These are phyloP conservation scores for Nowickia ferox DNA, from an alignment of 2,888 invertebrate species.

Conservation along the genomic window DNA sequence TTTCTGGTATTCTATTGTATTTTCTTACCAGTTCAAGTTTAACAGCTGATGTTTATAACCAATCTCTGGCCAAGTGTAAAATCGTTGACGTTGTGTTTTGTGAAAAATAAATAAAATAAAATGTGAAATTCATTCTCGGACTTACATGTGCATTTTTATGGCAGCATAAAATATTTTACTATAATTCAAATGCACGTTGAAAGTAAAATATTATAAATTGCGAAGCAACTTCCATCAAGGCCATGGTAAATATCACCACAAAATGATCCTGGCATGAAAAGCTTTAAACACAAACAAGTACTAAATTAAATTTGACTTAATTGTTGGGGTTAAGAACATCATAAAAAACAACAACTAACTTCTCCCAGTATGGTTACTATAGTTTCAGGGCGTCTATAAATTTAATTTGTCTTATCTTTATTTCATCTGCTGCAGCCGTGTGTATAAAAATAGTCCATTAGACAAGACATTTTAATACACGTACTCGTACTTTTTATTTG, in stretches of 20 bases:
- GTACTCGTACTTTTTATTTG: not conserved
- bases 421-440: not conserved
- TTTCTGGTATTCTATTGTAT: no score
- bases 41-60: no score
- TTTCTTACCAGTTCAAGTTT: no score
- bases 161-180: no score
- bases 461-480: not conserved
- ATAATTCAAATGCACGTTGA: no score
- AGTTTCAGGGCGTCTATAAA: constrained; percentile 6
- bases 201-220: no score
- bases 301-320: not conserved
- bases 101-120: no score
- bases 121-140: no score
- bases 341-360: not conserved
- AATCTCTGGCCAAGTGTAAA: no score
- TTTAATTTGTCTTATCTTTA: constrained; percentile 17
- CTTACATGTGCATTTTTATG: no score
- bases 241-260: not conserved
- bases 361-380: not conserved
- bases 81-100: no score
- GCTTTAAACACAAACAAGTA: not conserved
- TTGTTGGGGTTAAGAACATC: not conserved
- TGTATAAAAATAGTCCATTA: constrained; percentile 6
- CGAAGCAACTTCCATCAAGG: no score
- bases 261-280: not conserved